phyloP scores from a whole-genome alignment of 2,888 invertebrate species.

The Nymphalis c-album region DNA sequence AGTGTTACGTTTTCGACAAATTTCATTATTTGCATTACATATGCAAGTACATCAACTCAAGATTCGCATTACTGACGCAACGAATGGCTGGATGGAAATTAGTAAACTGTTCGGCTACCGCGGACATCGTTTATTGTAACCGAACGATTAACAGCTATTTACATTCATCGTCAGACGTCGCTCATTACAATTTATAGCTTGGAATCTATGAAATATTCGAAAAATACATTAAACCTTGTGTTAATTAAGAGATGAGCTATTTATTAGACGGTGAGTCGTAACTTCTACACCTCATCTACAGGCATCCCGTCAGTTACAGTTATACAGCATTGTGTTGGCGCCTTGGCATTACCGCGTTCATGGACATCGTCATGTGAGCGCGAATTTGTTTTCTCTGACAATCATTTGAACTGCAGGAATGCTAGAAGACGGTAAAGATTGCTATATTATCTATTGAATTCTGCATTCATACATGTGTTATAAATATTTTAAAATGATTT shows the following conservation, averaged over 20 bases:
- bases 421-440: not conserved
- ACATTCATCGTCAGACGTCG: conserved; percentile 63
- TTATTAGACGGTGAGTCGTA: conserved; percentile 50
- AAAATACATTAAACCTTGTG: conserved; percentile 19
- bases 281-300: conserved; percentile 59
- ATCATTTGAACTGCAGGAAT: conserved; percentile 4
- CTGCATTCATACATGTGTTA: not conserved
- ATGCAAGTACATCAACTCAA: conserved; percentile 64
- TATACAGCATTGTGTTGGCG: conserved; percentile 64
- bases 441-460: not conserved
- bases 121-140: conserved; percentile 65
- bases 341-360: conserved; percentile 66
- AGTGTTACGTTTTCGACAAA: conserved; percentile 56
- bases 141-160: conserved; percentile 62
- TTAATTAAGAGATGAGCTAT: conserved; percentile 40
- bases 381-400: conserved; percentile 21
- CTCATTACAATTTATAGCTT: conserved; percentile 52
- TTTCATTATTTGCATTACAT: conserved; percentile 70
- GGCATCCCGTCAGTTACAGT: conserved; percentile 72
- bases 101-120: conserved; percentile 69
- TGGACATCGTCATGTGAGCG: conserved; percentile 36
- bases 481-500: not conserved
- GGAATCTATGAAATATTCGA: conserved; percentile 46
- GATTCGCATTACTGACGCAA: conserved; percentile 67
- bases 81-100: conserved; percentile 61